Evolutionary conservation across 1,140 invertebrate genomes (phyloP).

Genomic region (Asobara japonica): DNA sequence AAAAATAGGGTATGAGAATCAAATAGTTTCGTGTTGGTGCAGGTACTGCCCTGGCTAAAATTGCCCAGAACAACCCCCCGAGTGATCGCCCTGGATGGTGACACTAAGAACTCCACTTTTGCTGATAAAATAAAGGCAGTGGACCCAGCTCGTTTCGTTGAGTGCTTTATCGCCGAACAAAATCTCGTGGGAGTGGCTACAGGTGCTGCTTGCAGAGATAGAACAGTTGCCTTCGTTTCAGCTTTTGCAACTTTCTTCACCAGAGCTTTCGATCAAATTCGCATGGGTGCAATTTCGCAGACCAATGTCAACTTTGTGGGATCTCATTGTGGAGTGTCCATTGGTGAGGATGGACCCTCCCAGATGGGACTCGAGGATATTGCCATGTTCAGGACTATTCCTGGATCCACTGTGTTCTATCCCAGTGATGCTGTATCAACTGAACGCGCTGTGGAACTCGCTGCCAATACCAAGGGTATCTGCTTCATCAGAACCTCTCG

Average conservation of each 20-base stretch:
- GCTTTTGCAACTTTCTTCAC: conserved; percentile 99
- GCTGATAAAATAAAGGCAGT: conserved; percentile 90
- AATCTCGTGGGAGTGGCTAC: conserved; percentile 97
- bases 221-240: conserved; percentile 91
- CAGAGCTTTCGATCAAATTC: conserved; percentile 96
- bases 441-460: conserved; percentile 93
- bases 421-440: conserved; percentile 94
- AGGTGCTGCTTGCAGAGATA: conserved; percentile 88
- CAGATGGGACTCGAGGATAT: conserved; percentile 99
- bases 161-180: conserved; percentile 99
- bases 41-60: conserved; percentile 89
- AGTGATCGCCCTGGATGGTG: conserved; percentile 93
- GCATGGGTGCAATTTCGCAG: conserved; percentile 99
- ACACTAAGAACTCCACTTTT: conserved; percentile 99
- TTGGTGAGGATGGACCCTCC: conserved; percentile 98
- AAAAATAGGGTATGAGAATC: too few species aligned
- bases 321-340: conserved; percentile 96
- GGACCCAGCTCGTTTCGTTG: conserved; percentile 83
- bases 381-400: conserved; percentile 93
- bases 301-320: conserved; percentile 96
- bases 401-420: conserved; percentile 95
- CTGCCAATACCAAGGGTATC: conserved; percentile 95
- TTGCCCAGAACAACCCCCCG: conserved; percentile 84
- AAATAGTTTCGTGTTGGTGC: too few species aligned
- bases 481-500: conserved; percentile 96